A percentile compares a stretch with the other conserved stretches of the same genome.
phyloP scores from a whole-genome alignment of 2,888 invertebrate genomes.

The Hetaerina titia region DNA sequence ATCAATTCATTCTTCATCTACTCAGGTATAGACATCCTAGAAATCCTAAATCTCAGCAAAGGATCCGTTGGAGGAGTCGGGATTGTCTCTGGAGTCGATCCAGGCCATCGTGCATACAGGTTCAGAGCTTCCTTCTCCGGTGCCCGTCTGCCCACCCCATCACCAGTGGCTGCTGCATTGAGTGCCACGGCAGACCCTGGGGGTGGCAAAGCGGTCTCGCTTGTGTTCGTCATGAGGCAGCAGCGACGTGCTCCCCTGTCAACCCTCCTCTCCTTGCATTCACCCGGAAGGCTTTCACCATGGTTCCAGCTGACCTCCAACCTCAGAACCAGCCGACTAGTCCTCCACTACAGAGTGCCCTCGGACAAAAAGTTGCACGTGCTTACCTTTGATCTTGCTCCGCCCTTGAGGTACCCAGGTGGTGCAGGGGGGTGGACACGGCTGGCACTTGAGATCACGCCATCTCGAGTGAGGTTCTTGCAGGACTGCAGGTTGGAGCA shows the following conservation, averaged over 20 bases:
- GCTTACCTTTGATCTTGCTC: slow-evolving; percentile 46
- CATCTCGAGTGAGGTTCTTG: slow-evolving; percentile 76
- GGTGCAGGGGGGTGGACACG: slow-evolving; percentile 75
- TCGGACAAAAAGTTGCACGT: slow-evolving; percentile 74
- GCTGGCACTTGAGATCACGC: slow-evolving; percentile 75
- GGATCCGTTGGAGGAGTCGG: slow-evolving; percentile 32
- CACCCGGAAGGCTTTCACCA: slow-evolving; percentile 77
- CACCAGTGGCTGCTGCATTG: slow-evolving; percentile 75
- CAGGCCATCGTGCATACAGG: slow-evolving; percentile 77
- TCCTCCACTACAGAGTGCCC: slow-evolving; percentile 75
- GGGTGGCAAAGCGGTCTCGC: slow-evolving; percentile 71
- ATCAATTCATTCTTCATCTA: background rate
- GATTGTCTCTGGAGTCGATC: slow-evolving; percentile 19
- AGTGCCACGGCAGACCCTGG: slow-evolving; percentile 74
- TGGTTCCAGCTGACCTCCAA: slow-evolving; percentile 76
- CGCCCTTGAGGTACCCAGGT: slow-evolving; percentile 20
- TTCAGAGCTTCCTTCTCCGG: slow-evolving; percentile 77
- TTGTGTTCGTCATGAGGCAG: slow-evolving; percentile 41
- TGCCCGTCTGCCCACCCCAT: slow-evolving; percentile 76
- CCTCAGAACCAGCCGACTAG: slow-evolving; percentile 76
- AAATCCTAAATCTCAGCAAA: slow-evolving; percentile 57
- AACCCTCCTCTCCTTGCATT: slow-evolving; percentile 76
- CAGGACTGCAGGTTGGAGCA: slow-evolving; percentile 77
- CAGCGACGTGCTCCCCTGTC: slow-evolving; percentile 38
- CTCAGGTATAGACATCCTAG: slow-evolving; percentile 59